A percentile compares a stretch with the other conserved stretches of the same genome.
phyloP scores from a whole-genome alignment of 2,113 vertebrate genomes.

The Delphinapterus leucas region DNA sequence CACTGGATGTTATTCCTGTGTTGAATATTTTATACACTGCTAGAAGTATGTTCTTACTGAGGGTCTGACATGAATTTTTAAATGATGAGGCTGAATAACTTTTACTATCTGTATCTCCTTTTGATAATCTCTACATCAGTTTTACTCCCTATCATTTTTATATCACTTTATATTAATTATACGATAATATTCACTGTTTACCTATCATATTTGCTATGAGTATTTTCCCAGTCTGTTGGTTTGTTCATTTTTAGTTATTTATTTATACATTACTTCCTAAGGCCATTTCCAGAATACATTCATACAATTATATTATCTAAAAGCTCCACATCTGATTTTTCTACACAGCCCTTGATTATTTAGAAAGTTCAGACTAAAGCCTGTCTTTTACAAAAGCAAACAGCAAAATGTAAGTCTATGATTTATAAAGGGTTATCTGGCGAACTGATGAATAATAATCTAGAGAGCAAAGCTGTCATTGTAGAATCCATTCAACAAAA shows the following conservation, averaged over 20 bases:
- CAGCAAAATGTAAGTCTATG: not conserved
- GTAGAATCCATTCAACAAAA: not conserved
- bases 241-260: not conserved
- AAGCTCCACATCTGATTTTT: not conserved
- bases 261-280: not conserved
- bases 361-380: constrained; percentile 7
- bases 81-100: not conserved
- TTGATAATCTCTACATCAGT: not conserved
- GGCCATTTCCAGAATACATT: not conserved
- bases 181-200: not conserved
- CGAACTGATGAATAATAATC: not conserved
- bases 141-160: constrained; percentile 13
- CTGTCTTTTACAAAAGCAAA: constrained; percentile 23
- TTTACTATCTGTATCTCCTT: constrained; percentile 11
- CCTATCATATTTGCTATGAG: not conserved
- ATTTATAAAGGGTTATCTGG: not conserved
- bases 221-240: not conserved
- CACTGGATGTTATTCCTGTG: not conserved
- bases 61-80: not conserved
- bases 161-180: not conserved
- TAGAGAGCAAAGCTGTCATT: not conserved
- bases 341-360: not conserved
- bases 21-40: not conserved
- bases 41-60: not conserved
- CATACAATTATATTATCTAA: not conserved